These are phyloP conservation scores for Cherax destructor DNA, from an alignment of 1,140 invertebrate species.

Conservation along the genomic window DNA sequence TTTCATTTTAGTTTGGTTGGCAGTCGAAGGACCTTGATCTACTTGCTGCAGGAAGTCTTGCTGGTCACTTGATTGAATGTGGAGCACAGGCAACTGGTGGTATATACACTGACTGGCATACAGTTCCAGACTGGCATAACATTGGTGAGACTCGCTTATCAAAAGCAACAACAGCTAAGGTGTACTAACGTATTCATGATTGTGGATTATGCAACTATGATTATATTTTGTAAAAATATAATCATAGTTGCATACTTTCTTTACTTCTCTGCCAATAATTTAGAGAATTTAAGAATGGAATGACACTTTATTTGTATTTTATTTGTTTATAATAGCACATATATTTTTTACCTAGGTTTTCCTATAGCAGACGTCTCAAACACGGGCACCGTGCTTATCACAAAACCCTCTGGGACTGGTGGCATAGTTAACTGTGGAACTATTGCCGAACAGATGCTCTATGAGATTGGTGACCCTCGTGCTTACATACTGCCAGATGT, in stretches of 20 bases:
- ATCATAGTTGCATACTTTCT: no score
- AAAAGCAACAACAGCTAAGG: background rate
- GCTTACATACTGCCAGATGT: slow-evolving; percentile 78
- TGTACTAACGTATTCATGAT: no score
- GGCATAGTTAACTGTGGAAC: slow-evolving; percentile 77
- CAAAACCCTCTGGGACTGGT: slow-evolving; percentile 78
- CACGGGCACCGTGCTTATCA: slow-evolving; percentile 76
- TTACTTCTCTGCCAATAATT: no score
- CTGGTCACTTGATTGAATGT: slow-evolving; percentile 79
- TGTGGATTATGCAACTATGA: no score
- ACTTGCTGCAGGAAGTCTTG: slow-evolving; percentile 76
- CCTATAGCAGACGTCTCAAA: slow-evolving; percentile 77
- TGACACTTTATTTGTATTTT: background rate
- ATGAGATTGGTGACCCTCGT: slow-evolving; percentile 78
- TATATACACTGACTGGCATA: slow-evolving; percentile 78
- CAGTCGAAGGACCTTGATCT: slow-evolving; percentile 75
- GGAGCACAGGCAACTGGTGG: slow-evolving; percentile 79
- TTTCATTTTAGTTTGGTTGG: slow-evolving; percentile 75
- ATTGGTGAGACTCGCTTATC: slow-evolving; percentile 69
- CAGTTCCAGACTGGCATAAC: slow-evolving; percentile 77
- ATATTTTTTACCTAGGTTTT: slow-evolving; percentile 74
- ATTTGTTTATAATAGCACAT: background rate
- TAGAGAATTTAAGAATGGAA: no score
- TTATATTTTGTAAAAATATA: no score
- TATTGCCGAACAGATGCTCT: slow-evolving; percentile 78